Conservation (phyloP, 2,888 invertebrate species). For the Dendrolimus pini region DNA sequence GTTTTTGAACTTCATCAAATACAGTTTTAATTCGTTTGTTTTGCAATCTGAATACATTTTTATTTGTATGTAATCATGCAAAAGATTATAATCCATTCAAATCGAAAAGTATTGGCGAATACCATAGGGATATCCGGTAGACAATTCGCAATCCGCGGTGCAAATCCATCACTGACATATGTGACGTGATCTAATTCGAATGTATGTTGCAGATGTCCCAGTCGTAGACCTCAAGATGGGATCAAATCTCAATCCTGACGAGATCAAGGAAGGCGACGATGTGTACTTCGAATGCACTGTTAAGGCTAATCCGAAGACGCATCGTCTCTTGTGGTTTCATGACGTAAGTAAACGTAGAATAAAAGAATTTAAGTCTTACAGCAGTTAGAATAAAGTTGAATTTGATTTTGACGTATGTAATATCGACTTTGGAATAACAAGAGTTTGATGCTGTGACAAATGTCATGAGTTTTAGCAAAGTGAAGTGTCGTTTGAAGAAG, state of each 20-base stretch:
- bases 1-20: background rate
- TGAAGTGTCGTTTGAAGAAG: background rate
- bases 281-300: slow-evolving; percentile 93
- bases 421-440: background rate
- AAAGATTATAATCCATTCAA: too few species aligned
- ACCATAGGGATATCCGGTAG: too few species aligned
- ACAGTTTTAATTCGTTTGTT: background rate
- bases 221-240: slow-evolving; percentile 90
- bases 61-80: too few species aligned
- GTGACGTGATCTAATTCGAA: background rate
- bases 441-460: background rate
- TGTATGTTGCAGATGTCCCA: slow-evolving; percentile 80
- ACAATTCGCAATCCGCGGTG: too few species aligned
- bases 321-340: slow-evolving; percentile 92
- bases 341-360: slow-evolving; percentile 62
- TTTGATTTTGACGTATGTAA: too few species aligned
- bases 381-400: background rate
- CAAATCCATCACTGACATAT: too few species aligned
- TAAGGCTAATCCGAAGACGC: slow-evolving; percentile 88
- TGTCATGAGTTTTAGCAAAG: background rate
- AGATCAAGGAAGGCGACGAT: slow-evolving; percentile 93
- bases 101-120: too few species aligned
- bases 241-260: slow-evolving; percentile 87
- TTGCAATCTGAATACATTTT: background rate
- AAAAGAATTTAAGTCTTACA: background rate